phyloP scores from a whole-genome alignment of 2,888 invertebrate species.

The Diarsia mendica region DNA sequence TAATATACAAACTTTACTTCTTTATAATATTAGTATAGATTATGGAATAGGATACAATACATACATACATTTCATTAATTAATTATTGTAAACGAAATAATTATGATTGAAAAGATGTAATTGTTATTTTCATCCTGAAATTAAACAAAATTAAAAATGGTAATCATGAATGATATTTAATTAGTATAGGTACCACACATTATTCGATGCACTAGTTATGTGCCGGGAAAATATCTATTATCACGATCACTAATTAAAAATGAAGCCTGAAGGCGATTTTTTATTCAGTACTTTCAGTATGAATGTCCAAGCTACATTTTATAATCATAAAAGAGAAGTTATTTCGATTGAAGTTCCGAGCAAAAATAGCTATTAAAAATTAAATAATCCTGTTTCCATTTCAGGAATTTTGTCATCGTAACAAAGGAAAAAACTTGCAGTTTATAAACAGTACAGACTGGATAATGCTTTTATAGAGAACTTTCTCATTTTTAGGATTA shows the following conservation, averaged over 20 bases:
- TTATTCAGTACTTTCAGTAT: constrained; percentile 1
- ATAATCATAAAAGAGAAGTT: neutral
- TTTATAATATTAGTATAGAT: too few species aligned
- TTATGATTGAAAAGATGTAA: neutral
- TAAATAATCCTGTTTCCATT: neutral
- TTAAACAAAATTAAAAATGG: neutral
- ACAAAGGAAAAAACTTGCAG: neutral
- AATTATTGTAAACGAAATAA: too few species aligned
- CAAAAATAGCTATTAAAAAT: neutral
- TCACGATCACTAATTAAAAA: constrained; percentile 6
- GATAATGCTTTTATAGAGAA: too few species aligned
- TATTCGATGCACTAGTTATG: neutral
- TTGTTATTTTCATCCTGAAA: neutral
- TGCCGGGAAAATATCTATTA: constrained; percentile 4
- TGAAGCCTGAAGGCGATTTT: neutral
- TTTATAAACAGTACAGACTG: neutral
- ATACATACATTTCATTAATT: too few species aligned
- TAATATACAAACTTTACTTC: too few species aligned
- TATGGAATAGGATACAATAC: too few species aligned
- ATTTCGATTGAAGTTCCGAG: neutral
- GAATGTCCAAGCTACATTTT: neutral
- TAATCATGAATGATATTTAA: neutral
- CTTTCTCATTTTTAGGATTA: too few species aligned
- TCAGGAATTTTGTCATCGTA: neutral
- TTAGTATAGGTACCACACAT: neutral